Base-by-base conservation (phyloP, 2,113 vertebrate genomes). In the Ceyx cyanopectus region DNA sequence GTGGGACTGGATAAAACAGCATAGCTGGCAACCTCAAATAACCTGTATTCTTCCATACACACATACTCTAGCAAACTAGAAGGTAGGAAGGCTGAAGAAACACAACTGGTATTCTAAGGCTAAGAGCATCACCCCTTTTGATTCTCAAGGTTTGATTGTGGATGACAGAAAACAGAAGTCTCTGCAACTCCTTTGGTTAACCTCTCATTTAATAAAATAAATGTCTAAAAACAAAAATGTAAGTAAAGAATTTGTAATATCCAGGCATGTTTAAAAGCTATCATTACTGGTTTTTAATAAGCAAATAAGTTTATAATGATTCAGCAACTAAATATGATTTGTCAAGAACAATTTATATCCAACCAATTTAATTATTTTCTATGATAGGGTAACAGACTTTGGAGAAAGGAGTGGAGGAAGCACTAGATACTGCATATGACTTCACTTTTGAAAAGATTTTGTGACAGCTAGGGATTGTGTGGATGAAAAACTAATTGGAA, bases 231-330 rank as follows among this genome's bases (percentile, higher is more conserved):
- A 2, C 34, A 87, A 82, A 79, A 85, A 85, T 3, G 1, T 51
- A 29, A 40, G 30, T 65, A 75, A 86, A 78, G 74, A 53, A 18
- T 29, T 53, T 46, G 29, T 41, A 73, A 81, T 70, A 21, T 43
- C 51, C 57, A 67, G 65, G 15, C 8, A 9, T 9, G 10, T n/a
- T 63, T 0, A 0, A 81, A 92, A 88, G 21, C 21, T 79, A 69
- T 75, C 66, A 20, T 30, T 60, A 21, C 14, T 69, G 50, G 1
- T 24, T 79, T 87, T 70, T 57, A 61, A 69, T 19, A 51, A 18
- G 18, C 30, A 87, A 75, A 41, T n/a, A 61, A 89, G 27, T 89
- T 87, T 61, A 45, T 81, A 91, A 67, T 81, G 75, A 91, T 92
- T 89, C 73, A 75, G 40, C 51, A 62, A 57, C 46, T 20, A 76